These are phyloP conservation scores for Allolobophora icterica DNA, from an alignment of 2,888 invertebrate species.

Conservation along the genomic window DNA sequence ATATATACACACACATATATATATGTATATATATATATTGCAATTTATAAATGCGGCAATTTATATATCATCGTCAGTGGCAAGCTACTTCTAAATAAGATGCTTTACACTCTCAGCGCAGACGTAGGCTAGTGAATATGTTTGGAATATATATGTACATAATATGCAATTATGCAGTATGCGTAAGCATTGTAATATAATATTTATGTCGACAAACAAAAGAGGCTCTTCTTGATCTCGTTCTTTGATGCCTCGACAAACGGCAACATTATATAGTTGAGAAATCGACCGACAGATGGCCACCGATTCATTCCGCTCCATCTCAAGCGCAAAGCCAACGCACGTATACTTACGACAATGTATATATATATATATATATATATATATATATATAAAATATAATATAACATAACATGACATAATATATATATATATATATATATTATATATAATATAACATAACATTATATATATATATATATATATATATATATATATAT, in stretches of 20 bases:
- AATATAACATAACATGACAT: no score
- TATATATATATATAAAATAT: not conserved
- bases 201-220: not conserved
- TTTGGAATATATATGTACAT: no score
- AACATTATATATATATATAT: not conserved
- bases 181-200: not conserved
- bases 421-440: not conserved
- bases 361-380: not conserved
- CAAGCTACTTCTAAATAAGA: no score
- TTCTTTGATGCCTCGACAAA: not conserved
- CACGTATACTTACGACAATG: not conserved
- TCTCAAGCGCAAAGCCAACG: not conserved
- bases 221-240: slow-evolving; percentile 2
- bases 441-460: slow-evolving; percentile 3
- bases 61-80: no score
- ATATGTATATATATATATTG: no score
- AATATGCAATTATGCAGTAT: no score
- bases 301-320: not conserved
- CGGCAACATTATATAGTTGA: not conserved
- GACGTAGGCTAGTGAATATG: no score
- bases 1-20: not conserved
- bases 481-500: not conserved
- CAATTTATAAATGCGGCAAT: no score
- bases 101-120: no score
- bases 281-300: slow-evolving; percentile 11